Evolutionary conservation across 2,888 invertebrate genomes (phyloP), one percentile per base, ranked within the genome.

Genomic region (Coelinius sp.): DNA sequence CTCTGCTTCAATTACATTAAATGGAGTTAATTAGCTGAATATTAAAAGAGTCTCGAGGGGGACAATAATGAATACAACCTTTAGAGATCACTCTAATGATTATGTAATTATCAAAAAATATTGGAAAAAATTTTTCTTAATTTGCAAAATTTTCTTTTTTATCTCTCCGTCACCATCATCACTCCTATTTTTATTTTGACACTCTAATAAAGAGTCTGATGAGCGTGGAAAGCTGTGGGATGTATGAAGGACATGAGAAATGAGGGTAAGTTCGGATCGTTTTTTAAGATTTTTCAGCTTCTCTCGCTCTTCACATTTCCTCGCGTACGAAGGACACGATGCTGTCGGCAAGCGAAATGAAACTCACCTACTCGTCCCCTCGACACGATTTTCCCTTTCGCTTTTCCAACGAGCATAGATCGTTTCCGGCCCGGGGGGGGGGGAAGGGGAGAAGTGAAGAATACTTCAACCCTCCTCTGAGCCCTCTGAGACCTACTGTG

Each of bases 201-300:
- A 31, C 31, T 41, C 41, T 68, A 68, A 68, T 68, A 68, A 68
- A 68, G 41, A 38, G 41, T 41, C 41, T 20, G 24, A 49, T 25
- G 31, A 59, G 31, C 17, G 41, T 20, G 24, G 62, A 62, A 49
- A 69, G 62, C 62, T 69, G 62, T 17, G 35, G 62, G 63, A 44
- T 69, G n/a, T n/a, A 69, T 69, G 69, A 69, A 69, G 59, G 62
- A 59, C 49, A 31, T 69, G 68, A 69, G 62, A 69, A 69, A 69
- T 69, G 69, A 46, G 44, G 49, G 62, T 69, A 69, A 69, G 62
- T 69, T 69, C 14, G 63, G 69, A 62, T 69, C 69, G 69, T 69
- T 69, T 69, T 69, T 69, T 59, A 69, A 62, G 69, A 69, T 63
- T 69, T 69, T 46, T 41, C 46, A 10, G 14, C 20, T 31, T 31